phyloP scores from a whole-genome alignment of 2,888 invertebrate species.

The Parelbella ahira region DNA sequence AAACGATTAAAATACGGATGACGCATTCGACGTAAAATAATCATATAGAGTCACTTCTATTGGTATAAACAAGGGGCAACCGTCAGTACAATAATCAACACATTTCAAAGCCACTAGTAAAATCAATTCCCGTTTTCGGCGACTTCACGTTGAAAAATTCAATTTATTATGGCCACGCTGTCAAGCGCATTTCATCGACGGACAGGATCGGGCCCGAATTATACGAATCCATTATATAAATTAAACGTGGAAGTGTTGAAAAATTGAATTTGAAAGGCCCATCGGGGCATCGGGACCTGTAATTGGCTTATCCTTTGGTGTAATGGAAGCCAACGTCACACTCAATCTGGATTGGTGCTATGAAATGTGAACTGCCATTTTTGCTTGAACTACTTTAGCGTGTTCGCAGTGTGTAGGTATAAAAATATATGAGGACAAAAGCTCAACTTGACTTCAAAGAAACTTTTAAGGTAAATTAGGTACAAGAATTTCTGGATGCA shows the following conservation, averaged over 20 bases:
- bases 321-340: constrained; percentile 37
- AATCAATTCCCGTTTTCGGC: constrained; percentile 7
- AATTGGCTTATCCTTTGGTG: constrained; percentile 40
- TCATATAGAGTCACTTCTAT: too few species aligned
- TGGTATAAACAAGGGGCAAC: too few species aligned
- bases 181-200: constrained; percentile 18
- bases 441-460: too few species aligned
- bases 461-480: too few species aligned
- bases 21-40: too few species aligned
- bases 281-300: constrained; percentile 33
- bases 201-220: constrained; percentile 29
- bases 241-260: constrained; percentile 37
- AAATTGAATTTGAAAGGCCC: constrained; percentile 40
- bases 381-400: too few species aligned
- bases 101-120: too few species aligned
- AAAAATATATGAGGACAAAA: too few species aligned
- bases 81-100: too few species aligned
- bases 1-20: too few species aligned
- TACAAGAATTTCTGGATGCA: too few species aligned
- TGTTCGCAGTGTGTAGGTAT: too few species aligned
- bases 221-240: constrained; percentile 34
- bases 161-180: constrained; percentile 19
- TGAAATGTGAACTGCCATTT: constrained; percentile 14
- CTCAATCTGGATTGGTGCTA: constrained; percentile 29
- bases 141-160: constrained; percentile 18